Base-by-base conservation (phyloP, 2,888 invertebrate genomes). In the Fragum whitleyi region DNA sequence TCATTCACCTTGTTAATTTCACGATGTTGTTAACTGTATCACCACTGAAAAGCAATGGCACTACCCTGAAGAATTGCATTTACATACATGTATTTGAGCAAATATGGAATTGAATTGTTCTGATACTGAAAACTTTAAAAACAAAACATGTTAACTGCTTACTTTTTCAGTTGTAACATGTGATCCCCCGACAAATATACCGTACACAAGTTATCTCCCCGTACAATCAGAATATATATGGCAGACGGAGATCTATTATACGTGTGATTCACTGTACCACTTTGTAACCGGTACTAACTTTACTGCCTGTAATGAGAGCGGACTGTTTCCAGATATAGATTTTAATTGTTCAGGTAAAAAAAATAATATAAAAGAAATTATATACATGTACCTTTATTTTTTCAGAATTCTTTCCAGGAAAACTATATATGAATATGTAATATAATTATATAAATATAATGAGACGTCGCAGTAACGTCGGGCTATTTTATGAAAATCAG, bases 81-180 rank as follows among this genome's bases (percentile, higher is more conserved):
- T n/a, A n/a, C n/a, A n/a, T n/a, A n/a, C n/a, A n/a, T n/a, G n/a
- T n/a, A n/a, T n/a, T n/a, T n/a, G n/a, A n/a, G n/a, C n/a, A n/a
- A n/a, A n/a, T n/a, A n/a, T n/a, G n/a, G n/a, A n/a, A n/a, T n/a
- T n/a, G n/a, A n/a, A n/a, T n/a, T n/a, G n/a, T n/a, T n/a, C n/a
- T n/a, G n/a, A n/a, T n/a, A n/a, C n/a, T n/a, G n/a, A n/a, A n/a
- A n/a, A n/a, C n/a, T n/a, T n/a, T n/a, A n/a, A n/a, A n/a, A n/a
- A n/a, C n/a, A n/a, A n/a, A n/a, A n/a, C n/a, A n/a, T n/a, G n/a
- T n/a, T n/a, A n/a, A n/a, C n/a, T n/a, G n/a, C n/a, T n/a, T n/a
- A n/a, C n/a, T 36, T 36, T 72, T 72, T 19, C 62, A 85, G 85
- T 85, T n/a, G 80, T 85, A 2, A 85, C 85, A n/a, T 85, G 85